Base-by-base conservation (phyloP, 2,888 invertebrate genomes). In the Epirrhoe tristata region DNA sequence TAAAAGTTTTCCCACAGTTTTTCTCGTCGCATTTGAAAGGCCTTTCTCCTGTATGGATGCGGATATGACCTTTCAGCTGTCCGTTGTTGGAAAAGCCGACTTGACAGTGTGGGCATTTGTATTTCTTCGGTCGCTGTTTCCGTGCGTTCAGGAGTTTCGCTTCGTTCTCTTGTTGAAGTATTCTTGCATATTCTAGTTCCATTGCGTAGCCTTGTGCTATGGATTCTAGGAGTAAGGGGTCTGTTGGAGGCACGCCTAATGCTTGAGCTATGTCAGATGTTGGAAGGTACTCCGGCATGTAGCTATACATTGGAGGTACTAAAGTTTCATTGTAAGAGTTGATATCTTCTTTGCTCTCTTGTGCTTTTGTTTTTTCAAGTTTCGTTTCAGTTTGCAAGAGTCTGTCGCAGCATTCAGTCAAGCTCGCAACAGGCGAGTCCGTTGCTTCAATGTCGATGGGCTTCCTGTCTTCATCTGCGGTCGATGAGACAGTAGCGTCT, bases 61-160 rank as follows among this genome's bases (percentile, higher is more conserved):
- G 93, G n/a, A 98, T 95, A 82, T 98, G 98, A 14, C 98, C 98
- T 84, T 97, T 97, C 0, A 98, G 91, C 78, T 98, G 98, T 0
- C 98, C 98, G 86, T 98, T 98, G 85, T 98, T 98, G n/a, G 98
- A 98, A 85, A 98, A 98, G 0, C 97, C 97, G 0, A 97, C 97
- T 76, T 97, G 95, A 82, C 98, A 98, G 79, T 97, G 96, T 0
- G 97, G 96, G 80, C 99, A 98, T 75, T 97, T 96, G 88, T 98
- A 98, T 81, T 98, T 98, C 88, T 98, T 98, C 0, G 98, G 98
- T 0, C 98, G 94, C 76, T 97, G 96, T 79, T 98, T 97, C 73
- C 96, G 94, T 0, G 95, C 92, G 77, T 95, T 96, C 4, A 96
- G 75, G 0, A 95, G 87, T 80, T 96, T 96, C 0, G 95, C 93